Evolutionary conservation across 2,113 vertebrate species (phyloP), one percentile per base, ranked within the genome.

Genomic region (Macrotis lagotis): DNA sequence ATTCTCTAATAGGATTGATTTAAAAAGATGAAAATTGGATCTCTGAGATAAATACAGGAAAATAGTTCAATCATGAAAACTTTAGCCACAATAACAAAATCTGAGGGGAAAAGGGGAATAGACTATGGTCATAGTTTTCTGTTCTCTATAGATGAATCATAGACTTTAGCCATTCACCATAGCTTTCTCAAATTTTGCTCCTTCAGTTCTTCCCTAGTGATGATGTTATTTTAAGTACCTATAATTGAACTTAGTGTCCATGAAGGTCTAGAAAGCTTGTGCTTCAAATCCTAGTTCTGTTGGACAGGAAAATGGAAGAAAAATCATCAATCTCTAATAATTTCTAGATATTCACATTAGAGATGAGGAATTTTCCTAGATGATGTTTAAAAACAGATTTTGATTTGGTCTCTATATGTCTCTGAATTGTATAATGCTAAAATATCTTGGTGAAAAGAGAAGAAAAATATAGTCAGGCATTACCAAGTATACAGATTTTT

Each of bases 221-320:
- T 5, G 16, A 44, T 74, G 66, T n/a, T 74, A 74, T 8, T 44
- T 74, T 74, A 44, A 19, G 66, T 44, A 16, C 37, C n/a, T n/a
- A 74, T 22, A 74, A 19, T 6, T 74, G 14, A 14, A 14, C 37
- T 5, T 22, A 74, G 37, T 74, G 14, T 74, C 66, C 37, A 8
- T 74, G n/a, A 19, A 74, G 66, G 1, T 74, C 22, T 44, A 44
- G 16, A 74, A 74, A 74, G 12, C 12, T 44, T 74, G 14, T 6
- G 37, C 16, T 74, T 74, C 37, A 66, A 3, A 4, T n/a, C 59
- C 19, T 74, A 14, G 1, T 74, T 3, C n/a, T 74, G 37, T 16
- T 74, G 37, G 66, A 4, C n/a, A 44, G 5, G n/a, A n/a, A 96
- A 95, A 97, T 96, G 93, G 96, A 94, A 95, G 88, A 88, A 90